Conservation (phyloP, 1,140 invertebrate genomes). For the Papilio dardanus region DNA sequence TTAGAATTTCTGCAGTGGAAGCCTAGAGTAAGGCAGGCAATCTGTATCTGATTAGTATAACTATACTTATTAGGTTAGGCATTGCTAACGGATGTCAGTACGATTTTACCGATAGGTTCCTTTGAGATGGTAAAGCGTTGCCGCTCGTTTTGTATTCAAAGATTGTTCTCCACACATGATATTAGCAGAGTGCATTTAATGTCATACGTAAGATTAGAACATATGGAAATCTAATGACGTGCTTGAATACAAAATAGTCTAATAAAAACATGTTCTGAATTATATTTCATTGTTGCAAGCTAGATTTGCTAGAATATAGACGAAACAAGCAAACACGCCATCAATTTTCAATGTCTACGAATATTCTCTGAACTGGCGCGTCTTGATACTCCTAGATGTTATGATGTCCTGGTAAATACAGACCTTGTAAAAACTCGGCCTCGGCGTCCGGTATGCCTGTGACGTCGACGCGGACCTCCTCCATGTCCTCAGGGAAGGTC, state of each 20-base stretch:
- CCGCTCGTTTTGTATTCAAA: conserved; percentile 11
- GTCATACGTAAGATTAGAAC: conserved; percentile 12
- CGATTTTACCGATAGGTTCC: neutral
- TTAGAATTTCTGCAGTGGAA: no score
- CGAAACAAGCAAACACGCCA: neutral
- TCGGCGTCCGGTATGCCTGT: conserved; percentile 62
- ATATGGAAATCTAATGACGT: conserved; percentile 19
- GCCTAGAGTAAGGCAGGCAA: neutral
- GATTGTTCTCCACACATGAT: neutral
- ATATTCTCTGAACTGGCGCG: neutral
- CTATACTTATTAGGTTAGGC: neutral
- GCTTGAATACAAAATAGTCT: conserved; percentile 11
- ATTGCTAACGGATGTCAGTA: neutral
- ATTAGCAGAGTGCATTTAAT: conserved; percentile 10
- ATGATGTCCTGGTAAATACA: neutral
- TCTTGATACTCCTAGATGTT: neutral
- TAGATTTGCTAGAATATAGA: neutral
- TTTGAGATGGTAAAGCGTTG: neutral
- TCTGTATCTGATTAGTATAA: neutral
- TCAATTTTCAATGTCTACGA: neutral
- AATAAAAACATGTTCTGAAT: conserved; percentile 16
- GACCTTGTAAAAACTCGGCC: conserved; percentile 75
- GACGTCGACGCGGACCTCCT: conserved; percentile 56
- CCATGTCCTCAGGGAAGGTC: conserved; percentile 67
- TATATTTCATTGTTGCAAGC: neutral